These are phyloP conservation scores for Propithecus perrieri DNA, from an alignment of 2,797 vertebrate genomes.

Conservation along the genomic window DNA sequence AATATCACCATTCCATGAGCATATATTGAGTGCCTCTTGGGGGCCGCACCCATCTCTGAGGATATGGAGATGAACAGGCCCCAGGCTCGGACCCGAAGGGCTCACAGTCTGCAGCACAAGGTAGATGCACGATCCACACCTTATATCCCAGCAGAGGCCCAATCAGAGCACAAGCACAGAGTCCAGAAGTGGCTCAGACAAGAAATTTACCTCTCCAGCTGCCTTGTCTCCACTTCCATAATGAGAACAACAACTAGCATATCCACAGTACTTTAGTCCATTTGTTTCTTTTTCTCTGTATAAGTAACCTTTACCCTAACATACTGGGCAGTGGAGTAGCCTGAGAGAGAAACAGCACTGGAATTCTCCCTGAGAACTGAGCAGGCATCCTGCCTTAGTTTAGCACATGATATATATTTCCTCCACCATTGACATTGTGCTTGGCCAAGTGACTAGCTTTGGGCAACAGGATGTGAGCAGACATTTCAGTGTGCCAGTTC, in stretches of 20 bases:
- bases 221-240: background rate
- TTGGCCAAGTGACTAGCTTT: background rate
- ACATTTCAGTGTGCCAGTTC: background rate
- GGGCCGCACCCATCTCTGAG: background rate
- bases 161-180: background rate
- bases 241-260: background rate
- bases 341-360: background rate
- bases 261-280: background rate
- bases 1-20: background rate
- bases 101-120: background rate
- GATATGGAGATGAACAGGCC: background rate
- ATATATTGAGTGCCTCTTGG: background rate
- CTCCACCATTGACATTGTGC: background rate
- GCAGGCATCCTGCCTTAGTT: background rate
- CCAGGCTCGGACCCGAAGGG: background rate
- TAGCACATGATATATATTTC: background rate
- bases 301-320: background rate
- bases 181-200: background rate
- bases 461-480: background rate
- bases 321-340: background rate
- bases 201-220: background rate
- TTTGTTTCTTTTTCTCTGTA: background rate
- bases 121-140: background rate
- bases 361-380: background rate
- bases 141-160: background rate